phyloP scores from a whole-genome alignment of 2,797 vertebrate species.

The Hozukius guyotensis region DNA sequence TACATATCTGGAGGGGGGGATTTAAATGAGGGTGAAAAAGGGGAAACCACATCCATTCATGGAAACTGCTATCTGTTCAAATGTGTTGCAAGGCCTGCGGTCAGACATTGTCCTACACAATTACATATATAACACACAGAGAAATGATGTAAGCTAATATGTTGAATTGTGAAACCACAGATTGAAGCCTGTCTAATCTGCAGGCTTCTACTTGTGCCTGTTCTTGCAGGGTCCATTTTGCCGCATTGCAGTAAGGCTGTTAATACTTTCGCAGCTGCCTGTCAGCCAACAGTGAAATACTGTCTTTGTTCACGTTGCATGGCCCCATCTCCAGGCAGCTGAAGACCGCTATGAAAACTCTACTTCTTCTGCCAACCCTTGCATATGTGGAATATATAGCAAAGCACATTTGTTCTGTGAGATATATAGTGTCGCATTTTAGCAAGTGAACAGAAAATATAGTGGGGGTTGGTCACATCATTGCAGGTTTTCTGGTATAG shows the following conservation, averaged over 20 bases:
- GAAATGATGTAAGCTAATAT: not conserved
- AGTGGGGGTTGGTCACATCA: not conserved
- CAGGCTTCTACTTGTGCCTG: slow-evolving; percentile 66
- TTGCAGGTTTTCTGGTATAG: not conserved
- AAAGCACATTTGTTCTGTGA: not conserved
- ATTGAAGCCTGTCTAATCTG: not conserved
- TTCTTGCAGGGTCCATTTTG: slow-evolving; percentile 83
- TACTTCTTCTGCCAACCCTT: slow-evolving; percentile 28
- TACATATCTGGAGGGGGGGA: not conserved
- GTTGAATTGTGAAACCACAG: not conserved
- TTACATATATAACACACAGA: not conserved
- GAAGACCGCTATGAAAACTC: slow-evolving; percentile 78
- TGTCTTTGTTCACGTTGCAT: slow-evolving; percentile 92
- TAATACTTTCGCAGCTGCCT: slow-evolving; percentile 99
- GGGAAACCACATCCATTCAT: slow-evolving; percentile 22
- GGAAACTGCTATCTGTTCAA: slow-evolving; percentile 17
- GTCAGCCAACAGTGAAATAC: slow-evolving; percentile 97
- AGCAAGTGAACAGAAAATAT: not conserved
- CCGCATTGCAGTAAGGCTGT: slow-evolving; percentile 97
- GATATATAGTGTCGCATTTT: not conserved
- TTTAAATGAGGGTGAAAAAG: not conserved
- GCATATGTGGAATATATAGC: slow-evolving; percentile 17
- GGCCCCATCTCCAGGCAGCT: slow-evolving; percentile 82
- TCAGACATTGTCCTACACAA: not conserved
- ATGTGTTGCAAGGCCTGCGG: slow-evolving; percentile 13